These are phyloP conservation scores for Aselliscus stoliczkanus DNA, from an alignment of 2,797 vertebrate genomes.

Conservation along the genomic window DNA sequence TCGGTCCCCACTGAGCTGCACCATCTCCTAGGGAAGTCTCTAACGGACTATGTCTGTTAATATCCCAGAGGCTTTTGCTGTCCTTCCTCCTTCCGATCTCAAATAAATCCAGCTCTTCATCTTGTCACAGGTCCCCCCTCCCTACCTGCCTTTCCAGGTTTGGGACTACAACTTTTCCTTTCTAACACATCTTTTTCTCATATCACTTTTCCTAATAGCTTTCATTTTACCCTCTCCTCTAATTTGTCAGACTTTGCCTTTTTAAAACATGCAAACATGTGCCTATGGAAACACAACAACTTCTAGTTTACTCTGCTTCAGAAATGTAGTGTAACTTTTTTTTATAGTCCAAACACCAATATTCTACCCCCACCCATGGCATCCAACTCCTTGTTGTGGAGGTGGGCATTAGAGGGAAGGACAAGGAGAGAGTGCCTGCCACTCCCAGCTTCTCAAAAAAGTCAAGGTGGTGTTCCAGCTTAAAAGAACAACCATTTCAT, in stretches of 20 bases:
- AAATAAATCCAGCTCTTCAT: neutral
- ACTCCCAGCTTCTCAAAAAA: neutral
- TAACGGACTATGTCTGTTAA: fast-evolving
- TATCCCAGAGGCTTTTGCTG: neutral
- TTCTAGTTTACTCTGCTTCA: neutral
- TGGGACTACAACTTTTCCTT: neutral
- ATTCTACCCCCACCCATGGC: fast-evolving
- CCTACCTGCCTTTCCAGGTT: neutral
- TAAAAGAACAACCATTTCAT: neutral
- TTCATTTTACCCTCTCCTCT: neutral
- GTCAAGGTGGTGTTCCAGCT: neutral
- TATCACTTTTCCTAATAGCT: neutral
- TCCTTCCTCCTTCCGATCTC: neutral
- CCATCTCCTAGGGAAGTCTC: neutral
- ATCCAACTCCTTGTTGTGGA: neutral
- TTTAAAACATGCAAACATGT: neutral
- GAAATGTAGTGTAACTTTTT: neutral
- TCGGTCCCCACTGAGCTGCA: neutral
- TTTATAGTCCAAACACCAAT: neutral
- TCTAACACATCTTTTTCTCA: neutral
- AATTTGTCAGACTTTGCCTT: neutral
- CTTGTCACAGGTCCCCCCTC: neutral
- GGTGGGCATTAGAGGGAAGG: neutral
- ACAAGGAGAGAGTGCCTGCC: neutral
- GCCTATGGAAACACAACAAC: neutral